Base-by-base conservation (phyloP, 1,140 invertebrate genomes). In the Vanessa tameamea region DNA sequence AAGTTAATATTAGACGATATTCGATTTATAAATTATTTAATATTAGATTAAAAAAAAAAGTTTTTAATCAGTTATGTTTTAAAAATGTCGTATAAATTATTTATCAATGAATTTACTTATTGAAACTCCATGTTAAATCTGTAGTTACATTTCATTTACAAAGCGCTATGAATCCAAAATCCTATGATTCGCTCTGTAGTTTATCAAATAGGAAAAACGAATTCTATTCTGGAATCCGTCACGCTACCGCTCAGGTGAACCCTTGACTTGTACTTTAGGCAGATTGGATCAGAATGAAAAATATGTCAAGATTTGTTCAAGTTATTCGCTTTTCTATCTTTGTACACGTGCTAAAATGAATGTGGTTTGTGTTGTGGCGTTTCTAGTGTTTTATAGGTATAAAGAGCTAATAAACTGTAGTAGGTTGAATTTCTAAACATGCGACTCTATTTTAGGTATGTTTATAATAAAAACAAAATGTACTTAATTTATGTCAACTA, bases 281-380 rank as follows among this genome's bases (percentile, higher is more conserved):
- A 79, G 78, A 84, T 82, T 82, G 81, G 79, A 82, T 82, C 69
- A 71, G 69, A 71, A 66, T 71, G 61, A 31, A 23, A 63, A 71
- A 50, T 71, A 64, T 50, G 59, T 71, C 61, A 63, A 71, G 61
- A 64, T 63, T 71, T 64, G 20, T 63, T 64, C 57, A 61, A 47
- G 15, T 16, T 63, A 23, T 43, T 50, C 57, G 37, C 23, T 31
- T 61, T 53, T 57, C 53, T 57, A 57, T 57, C 53, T 57, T n/a
- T 53, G 50, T 57, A 23, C 53, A 53, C 51, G n/a, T 53, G n/a
- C 15, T 53, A 57, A 57, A 57, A 23, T 57, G 53, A 57, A 57
- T 57, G 23, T 20, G 53, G 20, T 6, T 23, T 57, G 9, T 23
- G 53, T 53, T 11, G 37, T 43, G 7, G 37, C 37, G n/a, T 53